These are phyloP conservation scores for Apis laboriosa DNA, from an alignment of 1,140 invertebrate genomes.

Conservation along the genomic window DNA sequence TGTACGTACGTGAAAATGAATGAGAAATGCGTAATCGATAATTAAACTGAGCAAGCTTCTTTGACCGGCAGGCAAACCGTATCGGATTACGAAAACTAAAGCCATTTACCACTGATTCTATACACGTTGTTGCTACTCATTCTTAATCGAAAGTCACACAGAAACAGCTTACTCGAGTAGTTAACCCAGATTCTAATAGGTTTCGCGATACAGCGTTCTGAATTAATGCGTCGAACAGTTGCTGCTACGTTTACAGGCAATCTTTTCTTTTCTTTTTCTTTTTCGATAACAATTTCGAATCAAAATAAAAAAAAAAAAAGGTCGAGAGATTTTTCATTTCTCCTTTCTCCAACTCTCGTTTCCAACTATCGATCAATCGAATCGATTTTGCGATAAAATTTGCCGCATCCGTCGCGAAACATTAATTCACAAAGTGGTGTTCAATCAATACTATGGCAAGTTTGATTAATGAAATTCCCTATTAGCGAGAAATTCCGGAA, in stretches of 20 bases:
- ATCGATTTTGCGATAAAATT: not conserved
- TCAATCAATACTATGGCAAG: not conserved
- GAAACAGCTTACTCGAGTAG: not conserved
- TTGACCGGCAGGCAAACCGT: not conserved
- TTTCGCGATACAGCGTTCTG: too few relatives aligned
- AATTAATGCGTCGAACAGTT: too few relatives aligned
- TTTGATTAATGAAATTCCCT: conserved; percentile 28
- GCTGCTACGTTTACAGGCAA: too few relatives aligned
- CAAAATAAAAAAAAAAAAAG: not conserved
- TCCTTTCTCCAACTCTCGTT: too few relatives aligned
- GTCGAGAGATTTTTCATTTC: too few relatives aligned
- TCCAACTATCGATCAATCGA: not conserved
- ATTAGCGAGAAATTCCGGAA: conserved; percentile 41
- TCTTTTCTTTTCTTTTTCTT: not conserved
- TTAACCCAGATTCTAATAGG: too few relatives aligned
- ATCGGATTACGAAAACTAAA: not conserved
- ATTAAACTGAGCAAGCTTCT: conserved; percentile 9
- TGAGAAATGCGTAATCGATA: conserved; percentile 24
- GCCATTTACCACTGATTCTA: not conserved
- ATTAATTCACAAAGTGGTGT: conserved; percentile 2
- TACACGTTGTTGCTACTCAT: not conserved
- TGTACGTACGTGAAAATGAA: not conserved
- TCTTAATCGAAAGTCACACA: not conserved
- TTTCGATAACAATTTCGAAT: too few relatives aligned
- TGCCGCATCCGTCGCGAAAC: not conserved